phyloP scores from a whole-genome alignment of 2,797 vertebrate genomes.

The Lophius americanus region DNA sequence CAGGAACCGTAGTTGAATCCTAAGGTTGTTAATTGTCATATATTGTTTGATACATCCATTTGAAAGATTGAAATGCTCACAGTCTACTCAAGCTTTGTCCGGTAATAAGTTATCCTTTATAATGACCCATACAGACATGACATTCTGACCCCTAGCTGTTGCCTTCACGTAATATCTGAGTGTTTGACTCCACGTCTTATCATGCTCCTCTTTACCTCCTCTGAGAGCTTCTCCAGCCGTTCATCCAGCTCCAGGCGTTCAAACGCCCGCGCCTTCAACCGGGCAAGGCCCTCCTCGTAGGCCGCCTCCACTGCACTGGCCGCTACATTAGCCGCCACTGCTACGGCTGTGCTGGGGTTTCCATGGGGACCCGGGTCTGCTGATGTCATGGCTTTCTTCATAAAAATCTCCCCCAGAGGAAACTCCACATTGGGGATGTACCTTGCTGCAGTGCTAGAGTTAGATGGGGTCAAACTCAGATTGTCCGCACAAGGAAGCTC shows the following conservation, averaged over 20 bases:
- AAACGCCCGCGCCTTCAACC: constrained; percentile 95
- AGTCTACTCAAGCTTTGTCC: no score
- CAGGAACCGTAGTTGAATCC: no score
- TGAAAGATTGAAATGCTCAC: no score
- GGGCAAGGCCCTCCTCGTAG: constrained; percentile 95
- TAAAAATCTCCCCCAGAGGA: constrained; percentile 92
- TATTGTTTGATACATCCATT: no score
- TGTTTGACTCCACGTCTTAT: background rate
- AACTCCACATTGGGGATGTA: constrained; percentile 97
- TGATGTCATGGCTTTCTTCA: constrained; percentile 90
- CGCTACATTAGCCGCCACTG: constrained; percentile 86
- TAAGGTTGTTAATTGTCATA: no score
- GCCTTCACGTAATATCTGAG: background rate
- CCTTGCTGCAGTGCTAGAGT: constrained; percentile 81
- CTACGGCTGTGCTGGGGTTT: constrained; percentile 86
- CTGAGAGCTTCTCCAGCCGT: constrained; percentile 93
- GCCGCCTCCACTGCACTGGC: constrained; percentile 90
- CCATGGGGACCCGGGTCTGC: constrained; percentile 82
- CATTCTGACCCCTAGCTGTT: background rate
- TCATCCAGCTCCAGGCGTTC: constrained; percentile 96
- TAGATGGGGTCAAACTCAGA: constrained; percentile 85
- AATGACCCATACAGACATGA: no score
- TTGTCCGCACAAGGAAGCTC: constrained; percentile 94
- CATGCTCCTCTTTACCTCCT: constrained; percentile 80
- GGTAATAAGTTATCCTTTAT: no score